These are phyloP conservation scores for Leucoraja erinaceus DNA, from an alignment of 2,113 vertebrate species.

Conservation along the genomic window DNA sequence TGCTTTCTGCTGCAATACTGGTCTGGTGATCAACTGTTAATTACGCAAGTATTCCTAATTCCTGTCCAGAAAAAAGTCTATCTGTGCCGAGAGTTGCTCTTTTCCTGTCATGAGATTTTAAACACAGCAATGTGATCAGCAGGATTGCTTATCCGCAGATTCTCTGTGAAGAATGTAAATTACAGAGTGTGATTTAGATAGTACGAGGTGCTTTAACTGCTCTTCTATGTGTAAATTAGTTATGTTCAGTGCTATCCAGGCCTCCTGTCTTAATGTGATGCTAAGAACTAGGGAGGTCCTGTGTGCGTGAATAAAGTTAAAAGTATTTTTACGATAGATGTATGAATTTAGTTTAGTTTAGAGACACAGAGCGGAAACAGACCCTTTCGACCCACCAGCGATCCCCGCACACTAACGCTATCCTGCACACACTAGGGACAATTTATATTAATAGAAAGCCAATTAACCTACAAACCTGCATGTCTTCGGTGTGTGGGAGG, in stretches of 20 bases:
- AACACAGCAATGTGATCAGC: not conserved
- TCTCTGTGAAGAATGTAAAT: not conserved
- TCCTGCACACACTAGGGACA: too few relatives aligned
- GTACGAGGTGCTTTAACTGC: not conserved
- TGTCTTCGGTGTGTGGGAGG: too few relatives aligned
- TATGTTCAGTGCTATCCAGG: not conserved
- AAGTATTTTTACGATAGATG: not conserved
- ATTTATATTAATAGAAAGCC: too few relatives aligned
- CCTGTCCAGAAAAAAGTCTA: not conserved
- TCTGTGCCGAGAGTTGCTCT: not conserved
- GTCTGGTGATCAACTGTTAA: not conserved
- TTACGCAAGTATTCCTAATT: not conserved
- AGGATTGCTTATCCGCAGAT: not conserved
- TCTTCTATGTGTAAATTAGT: not conserved
- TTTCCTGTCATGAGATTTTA: not conserved
- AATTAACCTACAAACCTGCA: too few relatives aligned
- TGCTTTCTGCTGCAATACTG: not conserved
- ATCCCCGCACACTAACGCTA: too few relatives aligned
- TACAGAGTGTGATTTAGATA: not conserved
- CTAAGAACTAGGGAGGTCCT: not conserved
- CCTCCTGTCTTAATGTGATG: not conserved
- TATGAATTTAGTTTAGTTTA: not conserved
- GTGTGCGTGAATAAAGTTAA: not conserved
- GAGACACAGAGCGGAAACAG: too few relatives aligned
- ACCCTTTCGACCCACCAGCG: too few relatives aligned